These are phyloP conservation scores for Lepidurus apus DNA, from an alignment of 1,140 invertebrate genomes.

Conservation along the genomic window DNA sequence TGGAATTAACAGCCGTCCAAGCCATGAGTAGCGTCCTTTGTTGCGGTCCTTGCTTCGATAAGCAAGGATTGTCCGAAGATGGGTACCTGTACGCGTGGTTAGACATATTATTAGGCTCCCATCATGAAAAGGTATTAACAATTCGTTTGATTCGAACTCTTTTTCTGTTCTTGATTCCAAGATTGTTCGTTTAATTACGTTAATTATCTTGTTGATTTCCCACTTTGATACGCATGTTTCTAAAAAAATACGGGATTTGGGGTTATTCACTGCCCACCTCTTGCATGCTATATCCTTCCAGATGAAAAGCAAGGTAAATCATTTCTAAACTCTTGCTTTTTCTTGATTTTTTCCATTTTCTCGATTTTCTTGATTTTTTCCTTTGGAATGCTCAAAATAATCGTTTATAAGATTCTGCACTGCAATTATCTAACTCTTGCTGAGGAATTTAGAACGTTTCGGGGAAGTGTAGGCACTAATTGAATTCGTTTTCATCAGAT, in stretches of 20 bases:
- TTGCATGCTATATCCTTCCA: constrained; percentile 14
- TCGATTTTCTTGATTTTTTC: not conserved
- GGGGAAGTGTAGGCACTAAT: not conserved
- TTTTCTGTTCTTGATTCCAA: no score
- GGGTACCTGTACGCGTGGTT: constrained; percentile 86
- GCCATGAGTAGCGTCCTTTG: constrained; percentile 92
- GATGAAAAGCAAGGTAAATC: constrained; percentile 5
- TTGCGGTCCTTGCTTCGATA: constrained; percentile 90
- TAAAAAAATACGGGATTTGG: not conserved
- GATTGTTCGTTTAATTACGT: no score
- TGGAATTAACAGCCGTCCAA: constrained; percentile 63
- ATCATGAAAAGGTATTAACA: constrained; percentile 69
- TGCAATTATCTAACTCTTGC: no score
- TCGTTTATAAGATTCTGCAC: no score
- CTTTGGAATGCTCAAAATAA: not conserved
- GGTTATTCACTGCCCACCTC: not conserved
- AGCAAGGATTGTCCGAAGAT: constrained; percentile 78
- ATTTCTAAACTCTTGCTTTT: not conserved
- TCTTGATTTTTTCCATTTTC: not conserved
- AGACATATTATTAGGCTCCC: constrained; percentile 78
- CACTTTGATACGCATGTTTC: not conserved
- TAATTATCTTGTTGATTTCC: no score
- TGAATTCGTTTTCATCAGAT: constrained; percentile 55
- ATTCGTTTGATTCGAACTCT: not conserved
- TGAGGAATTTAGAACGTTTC: not conserved